These are phyloP conservation scores for Penaeus chinensis DNA, from an alignment of 1,140 invertebrate genomes.

Conservation along the genomic window DNA sequence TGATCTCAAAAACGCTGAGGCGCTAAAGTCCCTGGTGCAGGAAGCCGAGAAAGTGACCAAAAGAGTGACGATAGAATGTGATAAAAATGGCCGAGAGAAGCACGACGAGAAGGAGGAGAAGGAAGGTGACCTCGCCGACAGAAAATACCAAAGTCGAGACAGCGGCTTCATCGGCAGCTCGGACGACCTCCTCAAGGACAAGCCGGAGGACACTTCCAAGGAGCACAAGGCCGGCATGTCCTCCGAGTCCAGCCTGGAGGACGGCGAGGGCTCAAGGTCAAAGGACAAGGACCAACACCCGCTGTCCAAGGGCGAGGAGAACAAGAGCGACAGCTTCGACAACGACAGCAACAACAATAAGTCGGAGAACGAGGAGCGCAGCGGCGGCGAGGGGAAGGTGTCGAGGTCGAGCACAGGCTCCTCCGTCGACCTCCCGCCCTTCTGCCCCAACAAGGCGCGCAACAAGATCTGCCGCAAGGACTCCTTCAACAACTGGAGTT, in stretches of 20 bases:
- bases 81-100: conserved; percentile 41
- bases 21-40: conserved; percentile 51
- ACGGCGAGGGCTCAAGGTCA: conserved; percentile 31
- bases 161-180: conserved; percentile 89
- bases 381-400: conserved; percentile 63
- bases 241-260: conserved; percentile 59
- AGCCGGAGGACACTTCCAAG: conserved; percentile 60
- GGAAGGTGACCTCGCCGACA: conserved; percentile 56
- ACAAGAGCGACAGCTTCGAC: conserved; percentile 53
- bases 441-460: conserved; percentile 67
- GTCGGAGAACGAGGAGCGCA: conserved; percentile 58
- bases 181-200: conserved; percentile 81
- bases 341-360: conserved; percentile 59
- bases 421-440: conserved; percentile 62
- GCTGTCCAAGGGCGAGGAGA: conserved; percentile 21
- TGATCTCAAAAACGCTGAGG: conserved; percentile 48
- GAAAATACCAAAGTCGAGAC: conserved; percentile 80
- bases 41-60: conserved; percentile 51
- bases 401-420: conserved; percentile 62
- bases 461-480: conserved; percentile 79
- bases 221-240: conserved; percentile 56
- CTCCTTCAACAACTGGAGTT: conserved; percentile 93
- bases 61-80: conserved; percentile 54
- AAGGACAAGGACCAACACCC: conserved; percentile 23
- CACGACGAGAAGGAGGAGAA: conserved; percentile 49